Base-by-base conservation (phyloP, 2,888 invertebrate species). In the Microchrysa polita region DNA sequence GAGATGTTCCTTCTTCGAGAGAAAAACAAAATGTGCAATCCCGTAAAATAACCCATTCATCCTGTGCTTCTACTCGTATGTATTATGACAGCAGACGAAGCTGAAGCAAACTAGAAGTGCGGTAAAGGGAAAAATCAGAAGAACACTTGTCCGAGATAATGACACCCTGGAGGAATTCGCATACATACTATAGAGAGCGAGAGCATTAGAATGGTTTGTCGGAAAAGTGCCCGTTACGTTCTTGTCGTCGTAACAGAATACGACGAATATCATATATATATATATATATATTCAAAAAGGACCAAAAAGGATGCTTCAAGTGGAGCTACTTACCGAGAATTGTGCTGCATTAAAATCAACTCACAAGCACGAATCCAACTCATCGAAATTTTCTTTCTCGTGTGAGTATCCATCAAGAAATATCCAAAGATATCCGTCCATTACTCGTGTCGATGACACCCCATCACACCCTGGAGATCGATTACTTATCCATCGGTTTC, bases 71-170 rank as follows among this genome's bases (percentile, higher is more conserved):
- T 48, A 12, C 23, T n/a, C n/a, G n/a, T n/a, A n/a, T n/a, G n/a
- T n/a, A n/a, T n/a, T n/a, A n/a, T n/a, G n/a, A n/a, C n/a, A n/a
- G n/a, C 27, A 59, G n/a, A n/a, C n/a, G n/a, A n/a, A n/a, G n/a
- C n/a, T n/a, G n/a, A n/a, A n/a, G 48, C 65, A 5, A n/a, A 67
- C 34, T 48, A n/a, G 18, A 61, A 18, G 12, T 65, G 65, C 48
- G 22, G 34, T 9, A 48, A 48, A 55, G 20, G 48, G 16, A 16
- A 69, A 69, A 69, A 69, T 55, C 69, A 57, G 57, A 69, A 55
- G 57, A 69, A 40, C 69, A 55, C 34, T 69, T 69, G 55, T 69
- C 69, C 69, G 69, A 69, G 40, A 52, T 57, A 69, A 69, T 69
- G 69, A 55, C 34, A 27, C 69, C 69, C 69, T 55, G 18, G 69